Evolutionary conservation across 2,797 vertebrate species (phyloP).

Genomic region (Nyctalus aviator): DNA sequence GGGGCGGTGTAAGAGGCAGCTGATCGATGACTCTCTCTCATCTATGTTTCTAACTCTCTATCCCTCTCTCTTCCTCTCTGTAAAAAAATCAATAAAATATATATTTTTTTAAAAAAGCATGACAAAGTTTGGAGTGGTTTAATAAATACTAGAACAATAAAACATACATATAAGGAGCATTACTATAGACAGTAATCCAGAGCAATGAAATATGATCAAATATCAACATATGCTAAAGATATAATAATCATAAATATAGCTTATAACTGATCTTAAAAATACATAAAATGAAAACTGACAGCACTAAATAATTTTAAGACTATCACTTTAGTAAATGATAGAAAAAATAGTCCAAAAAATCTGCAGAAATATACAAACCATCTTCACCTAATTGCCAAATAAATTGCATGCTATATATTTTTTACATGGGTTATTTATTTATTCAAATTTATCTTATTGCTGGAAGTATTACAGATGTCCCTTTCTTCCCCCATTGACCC

Average conservation of each 20-base stretch:
- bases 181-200: not conserved
- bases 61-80: too few species aligned
- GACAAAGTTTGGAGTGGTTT: not conserved
- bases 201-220: not conserved
- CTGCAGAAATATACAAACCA: not conserved
- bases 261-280: not conserved
- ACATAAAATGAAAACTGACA: not conserved
- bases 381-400: not conserved
- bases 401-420: not conserved
- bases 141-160: not conserved
- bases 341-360: not conserved
- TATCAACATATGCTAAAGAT: not conserved
- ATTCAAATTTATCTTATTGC: too few species aligned
- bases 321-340: not conserved
- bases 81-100: too few species aligned
- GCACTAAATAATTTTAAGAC: not conserved
- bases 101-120: not conserved
- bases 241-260: not conserved
- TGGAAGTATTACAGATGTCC: too few species aligned
- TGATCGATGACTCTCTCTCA: too few species aligned
- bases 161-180: not conserved
- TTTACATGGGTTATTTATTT: not conserved
- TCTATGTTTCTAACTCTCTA: too few species aligned
- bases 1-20: too few species aligned
- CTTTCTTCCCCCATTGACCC: too few species aligned